Percentiles rank a stretch among this genome's conserved stretches.
Evolutionary conservation across 35 echinoderm and acorn worm genomes (phyloP).

Genomic region (Apostichopus japonicus): DNA sequence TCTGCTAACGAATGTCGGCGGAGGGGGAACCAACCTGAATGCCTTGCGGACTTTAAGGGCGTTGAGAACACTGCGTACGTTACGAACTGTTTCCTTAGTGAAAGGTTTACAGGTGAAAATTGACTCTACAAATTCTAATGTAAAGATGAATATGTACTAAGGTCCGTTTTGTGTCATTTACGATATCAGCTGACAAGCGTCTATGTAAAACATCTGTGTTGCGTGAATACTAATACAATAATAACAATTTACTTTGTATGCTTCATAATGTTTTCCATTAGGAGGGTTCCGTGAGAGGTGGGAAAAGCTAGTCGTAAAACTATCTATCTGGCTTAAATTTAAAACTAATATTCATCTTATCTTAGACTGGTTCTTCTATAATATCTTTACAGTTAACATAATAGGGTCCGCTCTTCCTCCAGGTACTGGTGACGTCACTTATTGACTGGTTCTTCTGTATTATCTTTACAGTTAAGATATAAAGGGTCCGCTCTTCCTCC

Average conservation of each 20-base stretch:
- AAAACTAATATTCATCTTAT: too few species aligned
- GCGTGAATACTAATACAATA: too few species aligned
- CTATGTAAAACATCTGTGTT: too few species aligned
- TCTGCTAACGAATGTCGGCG: conserved; percentile 41
- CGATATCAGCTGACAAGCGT: too few species aligned
- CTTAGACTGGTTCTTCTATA: background rate
- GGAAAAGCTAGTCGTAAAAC: too few species aligned
- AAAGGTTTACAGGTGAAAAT: conserved; percentile 85
- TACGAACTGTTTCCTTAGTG: conserved; percentile 95
- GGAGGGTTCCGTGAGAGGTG: too few species aligned
- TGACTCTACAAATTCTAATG: too few species aligned
- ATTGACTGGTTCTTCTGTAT: background rate
- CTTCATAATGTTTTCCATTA: too few species aligned
- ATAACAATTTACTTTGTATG: too few species aligned
- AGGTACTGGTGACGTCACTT: conserved; percentile 88
- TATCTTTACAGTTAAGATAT: background rate
- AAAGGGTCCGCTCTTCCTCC: background rate
- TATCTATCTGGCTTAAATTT: too few species aligned
- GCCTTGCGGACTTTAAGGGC: conserved; percentile 80
- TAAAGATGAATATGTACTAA: too few species aligned
- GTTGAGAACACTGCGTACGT: conserved; percentile 79
- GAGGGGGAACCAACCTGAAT: conserved; percentile 67
- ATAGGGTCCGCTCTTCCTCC: background rate
- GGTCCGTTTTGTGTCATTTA: too few species aligned
- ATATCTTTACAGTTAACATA: background rate